phyloP scores from a whole-genome alignment of 2,888 invertebrate genomes.

The Aphidoletes aphidimyza region DNA sequence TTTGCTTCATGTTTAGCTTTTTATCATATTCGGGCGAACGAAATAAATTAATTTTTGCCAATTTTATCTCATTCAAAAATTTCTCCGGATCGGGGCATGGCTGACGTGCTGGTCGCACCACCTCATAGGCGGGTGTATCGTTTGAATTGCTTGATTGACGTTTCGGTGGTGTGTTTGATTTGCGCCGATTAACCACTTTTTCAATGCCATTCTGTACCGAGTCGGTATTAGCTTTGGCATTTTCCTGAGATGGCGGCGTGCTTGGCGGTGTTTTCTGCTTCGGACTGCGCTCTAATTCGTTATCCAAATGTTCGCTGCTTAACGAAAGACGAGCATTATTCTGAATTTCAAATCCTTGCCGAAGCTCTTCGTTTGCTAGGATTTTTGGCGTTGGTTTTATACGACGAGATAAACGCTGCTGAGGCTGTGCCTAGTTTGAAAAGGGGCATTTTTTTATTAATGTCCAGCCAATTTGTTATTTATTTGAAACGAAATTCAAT shows the following conservation, averaged over 20 bases:
- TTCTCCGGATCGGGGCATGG: conserved; percentile 63
- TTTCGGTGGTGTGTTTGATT: conserved; percentile 11
- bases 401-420: conserved; percentile 69
- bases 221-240: conserved; percentile 53
- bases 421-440: conserved; percentile 24
- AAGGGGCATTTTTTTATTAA: conserved; percentile 61
- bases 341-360: conserved; percentile 70
- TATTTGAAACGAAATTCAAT: no score
- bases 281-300: conserved; percentile 56
- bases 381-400: conserved; percentile 77
- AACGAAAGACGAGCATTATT: conserved; percentile 70
- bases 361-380: conserved; percentile 73
- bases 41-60: conserved; percentile 63
- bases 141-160: conserved; percentile 61
- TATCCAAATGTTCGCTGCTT: conserved; percentile 57
- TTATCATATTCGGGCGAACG: conserved; percentile 65
- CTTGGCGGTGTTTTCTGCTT: neutral
- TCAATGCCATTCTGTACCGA: conserved; percentile 20
- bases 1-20: conserved; percentile 66
- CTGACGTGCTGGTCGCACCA: conserved; percentile 59
- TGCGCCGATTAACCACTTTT: neutral
- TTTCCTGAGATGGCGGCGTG: conserved; percentile 33
- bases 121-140: conserved; percentile 59
- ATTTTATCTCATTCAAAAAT: conserved; percentile 64
- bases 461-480: no score